These are phyloP conservation scores for Thamnaconus septentrionalis DNA, from an alignment of 2,113 vertebrate species.

Conservation along the genomic window DNA sequence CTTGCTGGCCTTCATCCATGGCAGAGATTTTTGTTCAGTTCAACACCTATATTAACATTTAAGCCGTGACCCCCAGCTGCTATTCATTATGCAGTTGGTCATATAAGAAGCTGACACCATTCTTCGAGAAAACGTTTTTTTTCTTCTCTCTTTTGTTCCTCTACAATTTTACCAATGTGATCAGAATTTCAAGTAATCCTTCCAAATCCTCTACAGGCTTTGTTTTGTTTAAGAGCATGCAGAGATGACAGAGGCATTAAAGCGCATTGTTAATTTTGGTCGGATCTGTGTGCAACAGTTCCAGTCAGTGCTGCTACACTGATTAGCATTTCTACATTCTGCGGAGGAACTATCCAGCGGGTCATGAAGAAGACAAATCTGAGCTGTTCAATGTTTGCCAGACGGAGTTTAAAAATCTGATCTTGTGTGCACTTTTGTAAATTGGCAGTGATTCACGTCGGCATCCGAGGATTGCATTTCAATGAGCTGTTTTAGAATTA, in stretches of 20 bases:
- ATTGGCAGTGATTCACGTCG: conserved; percentile 24
- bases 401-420: conserved; percentile 23
- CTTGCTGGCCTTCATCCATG: neutral
- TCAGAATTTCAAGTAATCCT: conserved; percentile 39
- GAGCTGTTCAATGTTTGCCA: conserved; percentile 20
- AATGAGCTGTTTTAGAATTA: conserved; percentile 26
- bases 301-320: conserved; percentile 13
- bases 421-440: conserved; percentile 20
- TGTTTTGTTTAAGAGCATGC: conserved; percentile 39
- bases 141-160: too few relatives aligned
- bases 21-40: too few relatives aligned
- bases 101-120: too few relatives aligned
- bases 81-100: too few relatives aligned
- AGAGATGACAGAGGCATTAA: conserved; percentile 52
- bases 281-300: conserved; percentile 41
- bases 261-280: conserved; percentile 40
- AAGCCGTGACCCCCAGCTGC: too few relatives aligned
- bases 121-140: too few relatives aligned
- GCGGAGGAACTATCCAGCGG: conserved; percentile 21
- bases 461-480: conserved; percentile 9
- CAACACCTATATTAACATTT: too few relatives aligned
- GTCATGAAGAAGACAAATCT: conserved; percentile 27
- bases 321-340: conserved; percentile 38
- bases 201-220: conserved; percentile 20
- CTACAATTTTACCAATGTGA: conserved; percentile 38